These are phyloP conservation scores for Muraenolepis orangiensis DNA, from an alignment of 2,797 vertebrate species.

Conservation along the genomic window DNA sequence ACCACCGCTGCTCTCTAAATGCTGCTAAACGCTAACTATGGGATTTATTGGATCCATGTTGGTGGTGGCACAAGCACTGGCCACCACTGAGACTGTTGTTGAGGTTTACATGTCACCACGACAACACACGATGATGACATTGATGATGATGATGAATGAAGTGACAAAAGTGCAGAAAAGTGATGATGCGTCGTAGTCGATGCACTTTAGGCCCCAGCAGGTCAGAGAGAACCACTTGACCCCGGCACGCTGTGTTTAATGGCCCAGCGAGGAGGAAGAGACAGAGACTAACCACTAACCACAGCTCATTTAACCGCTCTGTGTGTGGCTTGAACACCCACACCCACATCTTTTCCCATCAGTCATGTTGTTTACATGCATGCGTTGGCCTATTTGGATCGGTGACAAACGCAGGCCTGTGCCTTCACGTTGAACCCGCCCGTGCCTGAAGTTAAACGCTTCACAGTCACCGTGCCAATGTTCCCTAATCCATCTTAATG, in stretches of 20 bases:
- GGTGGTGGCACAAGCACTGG: too few relatives aligned
- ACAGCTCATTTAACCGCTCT: neutral
- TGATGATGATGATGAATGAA: neutral
- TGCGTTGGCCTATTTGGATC: neutral
- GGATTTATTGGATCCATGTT: constrained; percentile 15
- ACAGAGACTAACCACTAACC: neutral
- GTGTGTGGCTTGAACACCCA: neutral
- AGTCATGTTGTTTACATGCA: neutral
- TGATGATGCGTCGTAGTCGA: too few relatives aligned
- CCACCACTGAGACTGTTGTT: neutral
- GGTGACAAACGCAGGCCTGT: neutral
- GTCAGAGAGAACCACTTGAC: too few relatives aligned
- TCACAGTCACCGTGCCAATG: constrained; percentile 28
- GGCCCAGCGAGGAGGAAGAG: neutral
- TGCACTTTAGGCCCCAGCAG: too few relatives aligned
- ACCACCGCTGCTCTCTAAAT: constrained; percentile 46
- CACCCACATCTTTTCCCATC: neutral
- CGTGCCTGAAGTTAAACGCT: constrained; percentile 12
- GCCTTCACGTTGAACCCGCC: neutral
- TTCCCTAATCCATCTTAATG: constrained; percentile 44
- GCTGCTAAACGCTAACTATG: constrained; percentile 50
- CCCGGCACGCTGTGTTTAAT: neutral
- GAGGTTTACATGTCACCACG: neutral
- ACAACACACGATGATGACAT: neutral
- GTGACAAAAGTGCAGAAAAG: too few relatives aligned